A percentile compares a stretch with the other conserved stretches of the same genome.
These are phyloP conservation scores for Rhombomys opimus DNA, from an alignment of 2,113 vertebrate genomes.

Conservation along the genomic window DNA sequence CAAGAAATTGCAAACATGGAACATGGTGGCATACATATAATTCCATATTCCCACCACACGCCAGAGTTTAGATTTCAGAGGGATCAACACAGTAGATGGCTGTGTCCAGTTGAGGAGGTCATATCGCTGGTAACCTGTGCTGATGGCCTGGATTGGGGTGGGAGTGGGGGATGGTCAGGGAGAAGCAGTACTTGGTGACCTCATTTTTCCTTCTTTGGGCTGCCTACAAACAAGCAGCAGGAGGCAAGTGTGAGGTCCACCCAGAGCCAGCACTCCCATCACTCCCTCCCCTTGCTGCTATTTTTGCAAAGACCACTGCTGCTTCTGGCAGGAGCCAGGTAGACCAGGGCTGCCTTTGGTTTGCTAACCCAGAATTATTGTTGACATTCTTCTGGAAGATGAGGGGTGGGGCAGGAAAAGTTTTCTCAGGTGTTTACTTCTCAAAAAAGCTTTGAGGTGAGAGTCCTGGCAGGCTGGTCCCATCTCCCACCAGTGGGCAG, in stretches of 20 bases:
- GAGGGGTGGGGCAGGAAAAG: background rate
- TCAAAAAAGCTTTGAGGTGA: background rate
- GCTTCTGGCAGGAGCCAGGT: conserved; percentile 55
- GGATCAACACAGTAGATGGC: background rate
- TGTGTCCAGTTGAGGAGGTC: conserved; percentile 15
- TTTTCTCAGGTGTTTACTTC: conserved; percentile 13
- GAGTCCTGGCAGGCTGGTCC: background rate
- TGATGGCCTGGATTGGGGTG: background rate
- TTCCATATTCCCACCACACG: background rate
- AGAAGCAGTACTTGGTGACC: conserved; percentile 52
- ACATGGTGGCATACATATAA: too few species aligned
- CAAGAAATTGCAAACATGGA: background rate
- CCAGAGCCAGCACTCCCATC: conserved; percentile 12
- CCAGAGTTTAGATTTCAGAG: background rate
- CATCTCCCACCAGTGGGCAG: background rate
- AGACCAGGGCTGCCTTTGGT: conserved; percentile 48
- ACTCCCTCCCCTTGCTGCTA: conserved; percentile 51
- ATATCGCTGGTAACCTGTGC: conserved; percentile 30
- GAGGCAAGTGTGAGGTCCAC: conserved; percentile 45
- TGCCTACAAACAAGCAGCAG: conserved; percentile 64
- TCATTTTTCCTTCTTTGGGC: conserved; percentile 67
- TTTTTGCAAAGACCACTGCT: conserved; percentile 66
- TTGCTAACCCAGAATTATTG: conserved; percentile 51
- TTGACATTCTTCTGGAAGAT: conserved; percentile 46
- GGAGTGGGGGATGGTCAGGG: background rate